Evolutionary conservation across 1,140 invertebrate genomes (phyloP), one percentile per base, ranked within the genome.

Genomic region (Euura lappo): DNA sequence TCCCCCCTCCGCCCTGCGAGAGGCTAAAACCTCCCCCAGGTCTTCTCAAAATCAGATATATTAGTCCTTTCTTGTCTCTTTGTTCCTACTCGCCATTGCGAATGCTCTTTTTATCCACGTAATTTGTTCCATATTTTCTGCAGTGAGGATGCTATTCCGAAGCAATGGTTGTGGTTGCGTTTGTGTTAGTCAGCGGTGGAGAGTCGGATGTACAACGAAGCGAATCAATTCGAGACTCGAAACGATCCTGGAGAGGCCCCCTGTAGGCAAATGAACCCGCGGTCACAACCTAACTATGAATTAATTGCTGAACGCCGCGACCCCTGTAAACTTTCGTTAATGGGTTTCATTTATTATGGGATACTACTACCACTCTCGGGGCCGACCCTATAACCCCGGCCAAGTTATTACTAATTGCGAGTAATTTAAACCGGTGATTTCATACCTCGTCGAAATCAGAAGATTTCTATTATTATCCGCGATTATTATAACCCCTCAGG

Each of bases 31-130:
- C 51, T 60, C 51, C 51, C 3, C 51, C 51, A 60, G 51, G 51
- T 60, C 13, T 8, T 60, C 51, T 60, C 13, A 60, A 60, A 60
- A 60, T 60, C 13, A 60, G 51, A 60, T 60, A 60, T n/a, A 60
- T 60, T 60, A 60, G 51, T 60, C 51, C 13, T n/a, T n/a, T 60
- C 51, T 60, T 60, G 51, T 60, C 51, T 60, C 51, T 60, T n/a
- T 28, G 28, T 28, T 28, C 28, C 28, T 28, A 28, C 28, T 28
- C 28, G 28, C 28, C 28, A 1, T 28, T 28, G 28, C 28, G 28
- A 28, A 28, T n/a, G 51, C 51, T 60, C 13, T 28, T 60, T 60
- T 8, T n/a, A 3, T 60, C 51, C 13, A 28, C 28, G 28, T 28
- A 28, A 28, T 28, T 28, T 28, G 28, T 28, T 1, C 28, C 28